Evolutionary conservation across 2,113 vertebrate genomes (phyloP), one percentile per base, ranked within the genome.

Genomic region (Xenopus laevis): DNA sequence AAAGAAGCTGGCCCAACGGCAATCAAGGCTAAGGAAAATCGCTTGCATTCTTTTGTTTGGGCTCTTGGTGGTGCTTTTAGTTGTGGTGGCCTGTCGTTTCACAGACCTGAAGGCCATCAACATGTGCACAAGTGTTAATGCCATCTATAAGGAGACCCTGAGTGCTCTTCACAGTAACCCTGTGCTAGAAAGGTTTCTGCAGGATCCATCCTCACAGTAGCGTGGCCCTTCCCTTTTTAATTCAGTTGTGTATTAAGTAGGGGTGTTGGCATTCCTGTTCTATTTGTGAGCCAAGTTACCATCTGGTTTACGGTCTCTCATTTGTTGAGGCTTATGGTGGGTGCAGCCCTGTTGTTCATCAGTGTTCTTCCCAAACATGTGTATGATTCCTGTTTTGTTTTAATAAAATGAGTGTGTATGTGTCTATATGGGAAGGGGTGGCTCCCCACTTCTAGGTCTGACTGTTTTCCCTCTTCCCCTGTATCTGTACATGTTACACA

Each of bases 151-250:
- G 62, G 90, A 91, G 0, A 80, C 91, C 0, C 21, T 96, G 1
- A 87, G 85, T 13, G 92, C 93, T 79, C 90, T 94, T 79, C 87
- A 82, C 55, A 86, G 89, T 82, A 93, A 94, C 60, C 91, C 94
- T 81, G 84, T 83, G 75, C 78, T 95, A 81, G 89, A 87, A 68
- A 92, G 93, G 64, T 78, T 97, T 68, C 82, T 98, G 15, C 93
- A 93, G 78, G 87, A 88, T 12, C 33, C 63, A 78, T 86, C 92
- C 69, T 92, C 91, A 0, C 86, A 86, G 81, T 86, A 94, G 76
- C 91, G 88, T 50, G 47, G 11, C 2, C 23, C 23, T 27, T 27
- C 23, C 23, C 23, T 27, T 50, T 50, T 50, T 13, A 13, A 50
- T 12, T 50, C 15, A 50, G 11, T 50, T 50, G 47, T 50, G 15